Evolutionary conservation across 2,113 vertebrate genomes (phyloP).

Genomic region (Tachysurus vachellii): DNA sequence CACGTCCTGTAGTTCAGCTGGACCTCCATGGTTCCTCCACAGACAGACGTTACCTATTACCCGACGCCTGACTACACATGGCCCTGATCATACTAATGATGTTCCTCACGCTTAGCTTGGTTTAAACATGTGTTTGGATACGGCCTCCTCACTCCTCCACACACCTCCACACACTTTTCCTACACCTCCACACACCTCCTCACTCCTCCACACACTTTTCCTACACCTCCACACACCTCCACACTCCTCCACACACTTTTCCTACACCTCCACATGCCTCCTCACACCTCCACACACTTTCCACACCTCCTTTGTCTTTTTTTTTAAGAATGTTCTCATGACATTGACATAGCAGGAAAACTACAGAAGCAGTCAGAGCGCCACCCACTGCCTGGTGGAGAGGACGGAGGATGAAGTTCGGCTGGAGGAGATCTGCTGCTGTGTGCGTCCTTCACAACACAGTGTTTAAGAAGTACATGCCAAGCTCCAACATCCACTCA

Average conservation of each 20-base stretch:
- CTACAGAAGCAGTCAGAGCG: neutral
- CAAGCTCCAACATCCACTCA: slow-evolving; percentile 57
- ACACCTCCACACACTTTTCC: too few relatives aligned
- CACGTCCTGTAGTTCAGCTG: slow-evolving; percentile 2
- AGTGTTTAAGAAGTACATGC: neutral
- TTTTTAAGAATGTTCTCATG: too few relatives aligned
- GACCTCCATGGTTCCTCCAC: neutral
- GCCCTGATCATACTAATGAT: neutral
- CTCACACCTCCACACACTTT: too few relatives aligned
- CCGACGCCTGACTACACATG: neutral
- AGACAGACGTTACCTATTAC: neutral
- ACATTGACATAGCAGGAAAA: neutral
- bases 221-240: too few relatives aligned
- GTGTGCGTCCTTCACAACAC: neutral
- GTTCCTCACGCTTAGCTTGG: neutral
- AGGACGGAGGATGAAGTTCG: neutral
- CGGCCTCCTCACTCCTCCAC: too few relatives aligned
- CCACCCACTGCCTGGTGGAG: neutral
- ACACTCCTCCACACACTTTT: too few relatives aligned
- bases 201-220: too few relatives aligned
- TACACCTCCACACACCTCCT: too few relatives aligned
- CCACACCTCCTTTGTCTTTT: too few relatives aligned
- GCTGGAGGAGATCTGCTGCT: neutral
- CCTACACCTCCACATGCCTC: too few relatives aligned
- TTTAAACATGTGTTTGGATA: neutral